Conservation (phyloP, 1,140 invertebrate species). For the Drosophila fuyamai region DNA sequence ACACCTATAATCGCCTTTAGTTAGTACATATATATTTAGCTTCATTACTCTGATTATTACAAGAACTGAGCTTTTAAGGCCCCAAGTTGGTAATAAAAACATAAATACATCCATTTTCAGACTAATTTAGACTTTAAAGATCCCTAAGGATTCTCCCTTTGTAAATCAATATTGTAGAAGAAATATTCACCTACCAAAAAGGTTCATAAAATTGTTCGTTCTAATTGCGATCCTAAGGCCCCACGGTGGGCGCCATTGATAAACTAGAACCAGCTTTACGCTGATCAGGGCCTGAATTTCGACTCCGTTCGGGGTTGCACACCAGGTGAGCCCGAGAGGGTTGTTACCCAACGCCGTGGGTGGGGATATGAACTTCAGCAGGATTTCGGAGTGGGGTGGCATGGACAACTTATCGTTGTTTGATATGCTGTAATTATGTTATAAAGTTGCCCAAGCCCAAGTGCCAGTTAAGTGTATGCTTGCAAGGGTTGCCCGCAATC, state of each 20-base stretch:
- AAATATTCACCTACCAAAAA: too few species aligned
- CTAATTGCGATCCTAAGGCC: neutral
- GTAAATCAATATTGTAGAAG: too few species aligned
- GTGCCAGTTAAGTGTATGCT: slow-evolving; percentile 64
- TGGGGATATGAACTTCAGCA: slow-evolving; percentile 10
- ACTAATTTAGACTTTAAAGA: too few species aligned
- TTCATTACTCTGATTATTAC: too few species aligned
- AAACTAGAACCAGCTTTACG: neutral
- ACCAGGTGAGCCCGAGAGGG: slow-evolving; percentile 43
- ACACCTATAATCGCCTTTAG: too few species aligned
- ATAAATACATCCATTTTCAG: too few species aligned
- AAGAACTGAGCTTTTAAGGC: neutral
- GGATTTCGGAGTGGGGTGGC: neutral
- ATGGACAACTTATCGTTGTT: slow-evolving; percentile 60
- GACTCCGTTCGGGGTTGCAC: slow-evolving; percentile 12
- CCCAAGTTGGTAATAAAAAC: neutral
- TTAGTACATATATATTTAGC: too few species aligned
- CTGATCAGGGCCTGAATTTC: slow-evolving; percentile 3
- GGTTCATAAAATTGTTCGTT: too few species aligned
- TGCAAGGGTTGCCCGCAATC: slow-evolving; percentile 17
- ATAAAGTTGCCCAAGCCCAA: slow-evolving; percentile 69
- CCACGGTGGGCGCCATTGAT: slow-evolving; percentile 15
- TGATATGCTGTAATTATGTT: slow-evolving; percentile 81
- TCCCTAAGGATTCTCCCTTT: too few species aligned
- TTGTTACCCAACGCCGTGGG: slow-evolving; percentile 19